A percentile compares a stretch with the other conserved stretches of the same genome.
phyloP scores from a whole-genome alignment of 1,140 invertebrate species.

The Drosophila nigromelanica region DNA sequence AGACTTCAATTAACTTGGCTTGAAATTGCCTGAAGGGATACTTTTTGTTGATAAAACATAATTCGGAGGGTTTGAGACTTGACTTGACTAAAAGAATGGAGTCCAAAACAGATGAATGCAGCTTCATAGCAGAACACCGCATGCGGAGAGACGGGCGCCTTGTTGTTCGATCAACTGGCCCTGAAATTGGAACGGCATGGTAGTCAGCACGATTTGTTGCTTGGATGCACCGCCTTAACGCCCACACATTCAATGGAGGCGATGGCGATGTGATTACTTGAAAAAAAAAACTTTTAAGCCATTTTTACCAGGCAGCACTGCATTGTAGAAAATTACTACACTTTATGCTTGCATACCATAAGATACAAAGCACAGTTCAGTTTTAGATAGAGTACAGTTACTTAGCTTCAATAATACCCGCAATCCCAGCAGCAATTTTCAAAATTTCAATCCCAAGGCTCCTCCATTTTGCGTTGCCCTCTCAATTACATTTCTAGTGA shows the following conservation, averaged over 20 bases:
- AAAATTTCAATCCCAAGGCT: slow-evolving; percentile 56
- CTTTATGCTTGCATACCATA: slow-evolving; percentile 33
- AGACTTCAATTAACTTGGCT: too few relatives aligned
- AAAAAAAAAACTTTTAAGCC: slow-evolving; percentile 41
- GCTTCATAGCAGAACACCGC: slow-evolving; percentile 27
- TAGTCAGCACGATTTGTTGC: slow-evolving; percentile 76
- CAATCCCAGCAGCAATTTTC: slow-evolving; percentile 80
- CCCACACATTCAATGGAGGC: slow-evolving; percentile 21
- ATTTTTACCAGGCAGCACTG: slow-evolving; percentile 56
- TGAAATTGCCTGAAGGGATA: too few relatives aligned
- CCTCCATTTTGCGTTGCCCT: slow-evolving; percentile 2
- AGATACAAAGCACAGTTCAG: slow-evolving; percentile 7
- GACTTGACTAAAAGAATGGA: slow-evolving; percentile 54
- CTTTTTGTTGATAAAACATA: slow-evolving; percentile 63
- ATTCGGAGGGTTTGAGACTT: slow-evolving; percentile 57
- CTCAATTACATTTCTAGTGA: slow-evolving; percentile 55
- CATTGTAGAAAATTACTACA: slow-evolving; percentile 64
- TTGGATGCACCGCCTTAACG: slow-evolving; percentile 49
- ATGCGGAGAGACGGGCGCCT: background rate
- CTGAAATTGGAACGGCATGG: slow-evolving; percentile 45
- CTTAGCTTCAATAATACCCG: slow-evolving; percentile 66
- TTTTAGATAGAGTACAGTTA: slow-evolving; percentile 10
- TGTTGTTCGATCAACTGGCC: slow-evolving; percentile 15
- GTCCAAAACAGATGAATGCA: slow-evolving; percentile 29
- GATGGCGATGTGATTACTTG: slow-evolving; percentile 61